Percentiles rank a stretch among this genome's conserved stretches.
phyloP scores from a whole-genome alignment of 2,113 vertebrate species.

The Psittacula cyanocephala region DNA sequence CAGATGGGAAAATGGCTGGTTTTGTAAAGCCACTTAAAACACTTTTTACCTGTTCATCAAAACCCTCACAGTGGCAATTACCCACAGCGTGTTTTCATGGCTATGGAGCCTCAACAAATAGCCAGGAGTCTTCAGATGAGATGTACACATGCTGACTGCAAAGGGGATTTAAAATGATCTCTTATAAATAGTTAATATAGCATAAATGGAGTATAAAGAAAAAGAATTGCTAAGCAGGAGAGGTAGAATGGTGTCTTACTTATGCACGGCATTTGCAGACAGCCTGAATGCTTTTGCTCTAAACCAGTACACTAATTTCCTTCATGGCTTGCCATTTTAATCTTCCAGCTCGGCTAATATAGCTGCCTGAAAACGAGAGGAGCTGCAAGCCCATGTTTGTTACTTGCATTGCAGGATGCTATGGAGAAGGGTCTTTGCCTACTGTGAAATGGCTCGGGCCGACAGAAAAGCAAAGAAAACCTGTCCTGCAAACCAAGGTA shows the following conservation, averaged over 20 bases:
- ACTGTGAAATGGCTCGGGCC: not conserved
- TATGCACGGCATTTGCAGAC: not conserved
- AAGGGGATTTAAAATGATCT: conserved; percentile 7
- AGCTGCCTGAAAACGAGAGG: not conserved
- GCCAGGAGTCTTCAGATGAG: not conserved
- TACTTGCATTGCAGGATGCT: not conserved
- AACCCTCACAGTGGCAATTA: not conserved
- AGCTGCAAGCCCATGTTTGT: not conserved
- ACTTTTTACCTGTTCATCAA: not conserved
- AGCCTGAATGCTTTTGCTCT: not conserved
- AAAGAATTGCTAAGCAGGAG: not conserved
- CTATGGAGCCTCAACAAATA: not conserved
- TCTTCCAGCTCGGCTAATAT: not conserved
- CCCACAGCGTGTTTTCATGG: not conserved
- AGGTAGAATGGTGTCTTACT: not conserved
- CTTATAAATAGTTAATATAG: conserved; percentile 22
- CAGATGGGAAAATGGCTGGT: not conserved
- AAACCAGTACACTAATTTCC: not conserved
- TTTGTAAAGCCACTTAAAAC: not conserved
- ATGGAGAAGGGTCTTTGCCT: not conserved
- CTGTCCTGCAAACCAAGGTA: not conserved
- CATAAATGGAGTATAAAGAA: not conserved
- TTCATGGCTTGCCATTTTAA: conserved; percentile 13
- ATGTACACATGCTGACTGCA: not conserved
- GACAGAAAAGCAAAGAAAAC: not conserved